Base-by-base conservation (phyloP, 1,140 invertebrate species). In the Solenopsis invicta region DNA sequence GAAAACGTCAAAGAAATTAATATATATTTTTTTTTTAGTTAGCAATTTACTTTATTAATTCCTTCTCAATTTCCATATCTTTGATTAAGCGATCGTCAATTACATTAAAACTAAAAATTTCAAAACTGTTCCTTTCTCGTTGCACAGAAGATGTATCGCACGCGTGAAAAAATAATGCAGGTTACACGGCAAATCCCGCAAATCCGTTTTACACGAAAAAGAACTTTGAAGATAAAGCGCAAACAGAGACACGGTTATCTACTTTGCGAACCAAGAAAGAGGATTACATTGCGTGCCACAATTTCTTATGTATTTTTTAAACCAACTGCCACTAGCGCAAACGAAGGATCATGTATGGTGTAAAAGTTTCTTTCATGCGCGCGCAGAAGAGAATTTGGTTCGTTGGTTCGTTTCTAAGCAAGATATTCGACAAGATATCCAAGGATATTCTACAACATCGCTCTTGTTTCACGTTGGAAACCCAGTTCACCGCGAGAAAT, bases 301-400 rank as follows among this genome's bases (percentile, higher is more conserved):
- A 85, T 34, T n/a, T 54, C 18, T 52, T 67, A 41, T 29, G 29
- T 48, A 66, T 41, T 86, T 52, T 88, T 78, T 88, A 13, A 64
- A 45, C 24, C 10, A 1, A n/a, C 5, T 34, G 37, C 34, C 1
- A 61, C 12, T 21, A 2, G 9, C 6, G 64, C 10, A 18, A 50
- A 67, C n/a, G 10, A 16, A 0, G 59, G 74, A 86, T 87, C 77
- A 61, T 24, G 21, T 45, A 71, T 13, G 41, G 13, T 1, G 21
- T 66, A 41, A 34, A 10, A 66, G 56, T 2, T 41, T 80, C 54
- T 74, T 80, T n/a, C 54, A 4, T 12, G n/a, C 8, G n/a, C 12
- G 41, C 0, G 29, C 0, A 75, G 50, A 41, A 54, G 67, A 62
- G 69, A 66, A 81, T 86, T 86, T 75, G n/a, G 48, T 45, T 18